A percentile compares a stretch with the other conserved stretches of the same genome.
Conservation (phyloP, 2,888 invertebrate genomes). For the Apamea crenata region DNA sequence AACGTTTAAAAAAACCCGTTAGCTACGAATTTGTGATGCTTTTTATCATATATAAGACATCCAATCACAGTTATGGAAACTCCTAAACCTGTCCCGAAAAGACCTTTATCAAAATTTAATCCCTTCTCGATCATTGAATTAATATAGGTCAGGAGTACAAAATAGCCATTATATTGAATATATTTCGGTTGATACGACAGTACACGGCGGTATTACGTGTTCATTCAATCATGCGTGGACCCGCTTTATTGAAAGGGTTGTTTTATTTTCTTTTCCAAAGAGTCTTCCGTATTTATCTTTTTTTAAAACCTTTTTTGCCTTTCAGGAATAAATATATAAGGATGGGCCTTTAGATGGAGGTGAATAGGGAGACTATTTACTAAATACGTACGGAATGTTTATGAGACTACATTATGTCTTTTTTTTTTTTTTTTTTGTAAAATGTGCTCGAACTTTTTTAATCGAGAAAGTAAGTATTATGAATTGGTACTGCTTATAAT, state of each 20-base stretch:
- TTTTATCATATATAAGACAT: neutral
- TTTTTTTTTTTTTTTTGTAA: neutral
- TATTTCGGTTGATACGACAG: slow-evolving; percentile 40
- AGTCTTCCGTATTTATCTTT: slow-evolving; percentile 55
- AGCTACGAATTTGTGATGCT: neutral
- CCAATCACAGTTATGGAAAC: slow-evolving; percentile 18
- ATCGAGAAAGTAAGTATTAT: neutral
- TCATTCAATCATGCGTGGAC: slow-evolving; percentile 59
- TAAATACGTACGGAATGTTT: slow-evolving; percentile 31
- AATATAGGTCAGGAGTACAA: slow-evolving; percentile 46
- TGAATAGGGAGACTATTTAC: slow-evolving; percentile 46
- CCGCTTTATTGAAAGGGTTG: slow-evolving; percentile 63
- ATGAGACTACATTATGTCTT: neutral
- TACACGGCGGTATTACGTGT: slow-evolving; percentile 41
- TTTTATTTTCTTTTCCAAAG: slow-evolving; percentile 59
- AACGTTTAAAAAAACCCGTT: neutral
- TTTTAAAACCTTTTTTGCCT: slow-evolving; percentile 59
- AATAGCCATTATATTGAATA: slow-evolving; percentile 49
- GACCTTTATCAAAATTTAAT: slow-evolving; percentile 40
- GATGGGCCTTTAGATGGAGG: slow-evolving; percentile 35
- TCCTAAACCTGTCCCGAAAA: slow-evolving; percentile 8
- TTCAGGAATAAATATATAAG: slow-evolving; percentile 32
- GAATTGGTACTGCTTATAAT: neutral
- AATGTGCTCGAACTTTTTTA: neutral
- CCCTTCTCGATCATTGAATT: slow-evolving; percentile 49